These are phyloP conservation scores for Hartigia nigra DNA, from an alignment of 2,888 invertebrate species.

Conservation along the genomic window DNA sequence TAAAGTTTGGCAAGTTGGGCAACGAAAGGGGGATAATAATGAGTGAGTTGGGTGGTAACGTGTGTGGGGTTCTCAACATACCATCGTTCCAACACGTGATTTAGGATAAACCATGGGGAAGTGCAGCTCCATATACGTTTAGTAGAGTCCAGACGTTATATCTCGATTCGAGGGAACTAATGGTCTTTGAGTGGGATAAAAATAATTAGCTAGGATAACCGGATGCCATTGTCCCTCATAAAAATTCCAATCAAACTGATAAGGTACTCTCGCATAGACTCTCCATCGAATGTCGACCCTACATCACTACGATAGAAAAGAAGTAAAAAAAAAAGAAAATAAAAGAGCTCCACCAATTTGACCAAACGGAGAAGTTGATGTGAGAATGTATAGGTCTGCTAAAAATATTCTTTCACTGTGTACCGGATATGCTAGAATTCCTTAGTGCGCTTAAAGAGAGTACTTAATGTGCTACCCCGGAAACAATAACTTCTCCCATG, in stretches of 20 bases:
- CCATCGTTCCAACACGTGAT: background rate
- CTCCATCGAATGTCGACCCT: too few species aligned
- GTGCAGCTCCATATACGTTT: too few species aligned
- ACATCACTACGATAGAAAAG: background rate
- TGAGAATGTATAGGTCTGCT: too few species aligned
- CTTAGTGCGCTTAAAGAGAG: background rate
- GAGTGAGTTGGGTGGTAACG: background rate
- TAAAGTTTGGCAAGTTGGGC: background rate
- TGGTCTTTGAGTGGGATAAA: background rate
- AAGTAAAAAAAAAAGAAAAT: background rate
- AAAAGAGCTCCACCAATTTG: background rate
- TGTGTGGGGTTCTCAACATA: background rate
- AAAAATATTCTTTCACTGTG: too few species aligned
- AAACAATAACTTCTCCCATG: constrained; percentile 44
- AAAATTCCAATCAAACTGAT: background rate
- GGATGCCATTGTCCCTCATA: background rate
- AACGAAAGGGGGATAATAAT: background rate
- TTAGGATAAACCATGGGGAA: too few species aligned
- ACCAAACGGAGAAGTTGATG: too few species aligned
- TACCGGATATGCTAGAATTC: too few species aligned
- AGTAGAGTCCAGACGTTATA: too few species aligned
- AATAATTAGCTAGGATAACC: background rate
- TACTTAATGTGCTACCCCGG: constrained; percentile 10
- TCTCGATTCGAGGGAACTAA: too few species aligned
- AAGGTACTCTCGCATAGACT: background rate